phyloP scores from a whole-genome alignment of 2,113 vertebrate genomes.

The Lasiurus cinereus region DNA sequence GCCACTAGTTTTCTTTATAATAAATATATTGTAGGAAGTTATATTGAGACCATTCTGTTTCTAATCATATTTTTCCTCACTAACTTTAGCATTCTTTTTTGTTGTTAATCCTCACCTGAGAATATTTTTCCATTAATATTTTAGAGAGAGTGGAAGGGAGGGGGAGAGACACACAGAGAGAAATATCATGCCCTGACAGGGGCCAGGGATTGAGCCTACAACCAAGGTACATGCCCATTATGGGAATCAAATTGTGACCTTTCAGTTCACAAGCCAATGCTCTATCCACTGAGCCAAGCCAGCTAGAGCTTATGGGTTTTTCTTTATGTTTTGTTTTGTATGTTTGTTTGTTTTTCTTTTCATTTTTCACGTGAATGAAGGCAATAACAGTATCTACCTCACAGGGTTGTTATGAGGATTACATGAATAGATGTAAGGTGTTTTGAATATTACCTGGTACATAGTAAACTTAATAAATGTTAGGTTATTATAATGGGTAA shows the following conservation, averaged over 20 bases:
- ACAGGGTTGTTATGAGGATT: not conserved
- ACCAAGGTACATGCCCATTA: no score
- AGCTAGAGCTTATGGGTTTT: no score
- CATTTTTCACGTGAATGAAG: slow-evolving; percentile 11
- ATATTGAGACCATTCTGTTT: not conserved
- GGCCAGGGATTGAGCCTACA: no score
- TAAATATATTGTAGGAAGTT: slow-evolving; percentile 17
- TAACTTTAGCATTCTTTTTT: slow-evolving; percentile 5
- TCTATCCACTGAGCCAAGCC: no score
- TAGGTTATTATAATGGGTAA: slow-evolving; percentile 15
- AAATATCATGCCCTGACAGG: no score
- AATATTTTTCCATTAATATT: no score
- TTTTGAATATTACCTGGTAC: slow-evolving; percentile 46
- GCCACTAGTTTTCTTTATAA: not conserved
- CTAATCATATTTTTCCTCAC: not conserved
- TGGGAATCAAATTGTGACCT: no score
- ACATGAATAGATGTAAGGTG: not conserved
- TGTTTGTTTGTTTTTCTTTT: not conserved
- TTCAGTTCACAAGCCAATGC: no score
- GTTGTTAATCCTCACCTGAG: no score
- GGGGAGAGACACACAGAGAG: no score
- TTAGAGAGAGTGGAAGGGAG: no score
- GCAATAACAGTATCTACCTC: slow-evolving; percentile 1
- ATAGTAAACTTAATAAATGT: slow-evolving; percentile 30
- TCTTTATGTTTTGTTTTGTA: not conserved